Evolutionary conservation across 2,113 vertebrate species (phyloP).

Genomic region (Sylvietta virens): DNA sequence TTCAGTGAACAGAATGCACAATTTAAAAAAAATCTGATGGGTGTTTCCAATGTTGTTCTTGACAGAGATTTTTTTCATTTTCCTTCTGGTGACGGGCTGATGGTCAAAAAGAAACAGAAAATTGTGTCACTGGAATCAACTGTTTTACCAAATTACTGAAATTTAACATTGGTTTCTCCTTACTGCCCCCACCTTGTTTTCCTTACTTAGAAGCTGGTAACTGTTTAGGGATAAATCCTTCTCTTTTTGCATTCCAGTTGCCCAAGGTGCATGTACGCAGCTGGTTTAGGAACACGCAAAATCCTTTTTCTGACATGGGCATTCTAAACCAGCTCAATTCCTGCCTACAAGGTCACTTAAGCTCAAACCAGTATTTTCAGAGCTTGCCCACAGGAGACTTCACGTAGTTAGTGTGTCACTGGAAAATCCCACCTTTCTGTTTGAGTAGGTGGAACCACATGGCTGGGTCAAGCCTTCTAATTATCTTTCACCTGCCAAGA

Average conservation of each 20-base stretch:
- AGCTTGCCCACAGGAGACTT: neutral
- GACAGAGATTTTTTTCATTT: neutral
- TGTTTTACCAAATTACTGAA: neutral
- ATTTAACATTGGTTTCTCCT: neutral
- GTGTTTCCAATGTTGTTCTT: neutral
- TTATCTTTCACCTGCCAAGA: neutral
- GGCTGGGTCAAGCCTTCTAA: neutral
- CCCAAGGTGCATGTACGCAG: rapidly evolving
- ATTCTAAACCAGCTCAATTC: neutral
- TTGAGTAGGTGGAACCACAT: neutral
- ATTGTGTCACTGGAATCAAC: neutral
- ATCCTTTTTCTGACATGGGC: neutral
- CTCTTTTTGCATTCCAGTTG: neutral
- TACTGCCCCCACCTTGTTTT: neutral
- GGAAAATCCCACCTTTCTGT: neutral
- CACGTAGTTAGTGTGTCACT: neutral
- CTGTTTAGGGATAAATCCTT: neutral
- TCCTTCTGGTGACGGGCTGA: neutral
- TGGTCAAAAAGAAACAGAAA: neutral
- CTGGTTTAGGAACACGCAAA: rapidly evolving
- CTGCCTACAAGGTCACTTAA: neutral
- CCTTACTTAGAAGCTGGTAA: neutral
- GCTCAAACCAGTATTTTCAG: neutral
- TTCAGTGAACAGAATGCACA: neutral
- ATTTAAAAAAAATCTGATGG: neutral